Evolutionary conservation across 2,888 invertebrate genomes (phyloP), one percentile per base, ranked within the genome.

Genomic region (Flexamia atlantica): DNA sequence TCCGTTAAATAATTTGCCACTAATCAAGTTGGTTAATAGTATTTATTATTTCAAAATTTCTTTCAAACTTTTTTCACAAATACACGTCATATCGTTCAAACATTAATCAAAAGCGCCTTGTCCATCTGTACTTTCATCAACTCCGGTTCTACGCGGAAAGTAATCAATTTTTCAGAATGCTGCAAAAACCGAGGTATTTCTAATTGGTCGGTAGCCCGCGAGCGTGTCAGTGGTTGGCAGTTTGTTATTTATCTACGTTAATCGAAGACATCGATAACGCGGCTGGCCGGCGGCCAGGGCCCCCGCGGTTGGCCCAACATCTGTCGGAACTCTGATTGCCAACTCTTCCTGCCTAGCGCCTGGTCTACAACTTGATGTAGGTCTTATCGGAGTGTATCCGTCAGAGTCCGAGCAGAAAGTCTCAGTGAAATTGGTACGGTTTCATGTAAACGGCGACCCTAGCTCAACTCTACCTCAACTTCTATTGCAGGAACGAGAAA

Each of bases 111-210:
- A 53, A 23, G n/a, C 10, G 20, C 10, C 20, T 53, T 53, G 53
- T 5, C 53, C 53, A 53, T 53, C 53, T 3, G 20, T 53, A 23
- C 53, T 53, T 53, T 53, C 23, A n/a, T 23, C 23, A n/a, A 53
- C 23, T 10, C 53, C 53, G 53, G 53, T 20, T 53, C 20, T 53
- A 23, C 53, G 53, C 2, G 53, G 3, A 36, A 50, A 23, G 64
- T 64, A 64, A 64, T 64, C 14, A 28, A 64, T 64, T 64, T 64
- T 64, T 64, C 64, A 28, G 30, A 64, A 64, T 64, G 64, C 64
- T 28, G 30, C 28, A 64, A 64, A 64, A 64, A 64, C 64, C 2
- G 14, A 10, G 64, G 64, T 64, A 64, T 64, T 64, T 64, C 64
- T 64, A 64, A 64, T 64, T 64, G 30, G 30, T 30, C 64, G 64